Evolutionary conservation across 2,797 vertebrate species (phyloP).

Genomic region (Falco concolor): DNA sequence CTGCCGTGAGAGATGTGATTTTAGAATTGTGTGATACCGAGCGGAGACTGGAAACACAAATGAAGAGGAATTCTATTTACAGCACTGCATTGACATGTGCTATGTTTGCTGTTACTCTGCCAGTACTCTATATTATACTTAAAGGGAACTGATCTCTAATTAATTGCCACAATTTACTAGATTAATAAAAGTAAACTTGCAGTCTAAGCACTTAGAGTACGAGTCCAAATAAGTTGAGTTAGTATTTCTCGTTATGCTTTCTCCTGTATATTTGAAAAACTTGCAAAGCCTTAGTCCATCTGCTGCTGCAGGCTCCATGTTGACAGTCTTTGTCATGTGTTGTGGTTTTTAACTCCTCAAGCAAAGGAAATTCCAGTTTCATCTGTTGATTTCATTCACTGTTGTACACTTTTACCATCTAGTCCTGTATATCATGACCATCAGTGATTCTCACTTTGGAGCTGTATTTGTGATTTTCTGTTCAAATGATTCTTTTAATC

Average conservation of each 20-base stretch:
- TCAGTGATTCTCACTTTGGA: not conserved
- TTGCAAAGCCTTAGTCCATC: not conserved
- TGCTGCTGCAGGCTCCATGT: not conserved
- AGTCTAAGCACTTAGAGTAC: not conserved
- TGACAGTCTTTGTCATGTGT: not conserved
- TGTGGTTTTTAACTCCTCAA: not conserved
- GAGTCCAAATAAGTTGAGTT: not conserved
- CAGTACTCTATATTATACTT: conserved; percentile 86
- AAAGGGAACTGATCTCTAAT: conserved; percentile 72
- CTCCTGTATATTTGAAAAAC: not conserved
- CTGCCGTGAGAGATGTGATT: conserved; percentile 72
- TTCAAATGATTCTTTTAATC: not conserved
- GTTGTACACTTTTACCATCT: not conserved
- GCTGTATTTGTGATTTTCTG: not conserved
- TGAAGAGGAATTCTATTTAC: conserved; percentile 80
- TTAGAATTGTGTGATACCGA: conserved; percentile 78
- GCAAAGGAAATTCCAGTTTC: not conserved
- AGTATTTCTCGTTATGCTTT: not conserved
- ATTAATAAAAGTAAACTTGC: conserved; percentile 26
- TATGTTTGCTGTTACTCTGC: conserved; percentile 79
- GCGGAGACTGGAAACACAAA: conserved; percentile 80
- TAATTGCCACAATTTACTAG: not conserved
- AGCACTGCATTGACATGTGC: conserved; percentile 82
- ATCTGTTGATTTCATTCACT: not conserved
- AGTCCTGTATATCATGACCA: not conserved